Percentiles rank a stretch among this genome's conserved stretches.
These are phyloP conservation scores for Synergus gifuensis DNA, from an alignment of 2,888 invertebrate species.

Conservation along the genomic window DNA sequence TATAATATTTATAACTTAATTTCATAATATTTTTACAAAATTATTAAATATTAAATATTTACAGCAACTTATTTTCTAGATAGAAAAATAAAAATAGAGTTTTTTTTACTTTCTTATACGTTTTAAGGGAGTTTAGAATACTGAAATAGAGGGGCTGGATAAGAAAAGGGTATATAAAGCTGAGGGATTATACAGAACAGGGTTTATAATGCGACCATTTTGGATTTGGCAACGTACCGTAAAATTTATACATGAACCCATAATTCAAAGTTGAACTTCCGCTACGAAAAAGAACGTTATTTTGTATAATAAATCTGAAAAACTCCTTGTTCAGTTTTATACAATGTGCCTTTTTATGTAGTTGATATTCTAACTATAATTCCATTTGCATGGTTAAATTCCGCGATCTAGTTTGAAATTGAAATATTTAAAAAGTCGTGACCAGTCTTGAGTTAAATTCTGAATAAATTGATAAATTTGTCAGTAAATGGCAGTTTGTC, in stretches of 20 bases:
- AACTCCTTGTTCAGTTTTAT: neutral
- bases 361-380: neutral
- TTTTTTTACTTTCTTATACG: constrained; percentile 4
- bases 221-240: constrained; percentile 16
- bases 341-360: neutral
- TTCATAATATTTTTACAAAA: neutral
- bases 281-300: neutral
- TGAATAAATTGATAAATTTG: neutral
- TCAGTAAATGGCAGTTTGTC: neutral
- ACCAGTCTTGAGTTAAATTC: neutral
- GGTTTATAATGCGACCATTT: neutral
- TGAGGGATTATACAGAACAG: constrained; percentile 4
- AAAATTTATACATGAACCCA: constrained; percentile 18
- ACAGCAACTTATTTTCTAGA: neutral
- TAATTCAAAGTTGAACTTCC: constrained; percentile 5
- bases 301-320: neutral
- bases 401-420: neutral
- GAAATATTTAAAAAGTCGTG: neutral
- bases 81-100: neutral
- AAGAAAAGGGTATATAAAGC: neutral
- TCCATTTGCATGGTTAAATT: neutral
- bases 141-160: neutral
- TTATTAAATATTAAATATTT: neutral
- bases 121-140: neutral
- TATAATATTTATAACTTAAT: neutral